Conservation (phyloP, 2,113 vertebrate genomes). For the Stercorarius parasiticus region DNA sequence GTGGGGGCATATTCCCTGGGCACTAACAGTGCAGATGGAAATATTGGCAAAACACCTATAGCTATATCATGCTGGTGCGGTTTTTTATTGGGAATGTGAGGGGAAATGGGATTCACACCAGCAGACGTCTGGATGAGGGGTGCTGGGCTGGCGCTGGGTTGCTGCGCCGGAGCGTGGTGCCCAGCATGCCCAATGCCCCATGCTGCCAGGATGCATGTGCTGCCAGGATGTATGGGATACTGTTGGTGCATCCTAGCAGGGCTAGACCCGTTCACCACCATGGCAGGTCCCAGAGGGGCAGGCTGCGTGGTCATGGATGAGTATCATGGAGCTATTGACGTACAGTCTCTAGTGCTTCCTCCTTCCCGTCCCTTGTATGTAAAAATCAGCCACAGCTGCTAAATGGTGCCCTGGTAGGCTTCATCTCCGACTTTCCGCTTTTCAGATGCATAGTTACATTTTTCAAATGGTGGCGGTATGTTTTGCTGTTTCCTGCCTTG, state of each 20-base stretch:
- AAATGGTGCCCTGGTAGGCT: not conserved
- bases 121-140: not conserved
- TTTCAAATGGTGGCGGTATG: not conserved
- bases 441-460: not conserved
- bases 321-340: not conserved
- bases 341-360: not conserved
- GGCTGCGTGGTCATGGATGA: not conserved
- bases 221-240: not conserved
- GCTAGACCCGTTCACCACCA: accelerated
- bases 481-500: not conserved
- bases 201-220: not conserved
- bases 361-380: not conserved
- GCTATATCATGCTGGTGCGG: not conserved
- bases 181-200: accelerated
- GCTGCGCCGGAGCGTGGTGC: accelerated
- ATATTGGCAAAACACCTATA: not conserved
- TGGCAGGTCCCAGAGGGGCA: not conserved
- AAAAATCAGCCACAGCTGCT: not conserved
- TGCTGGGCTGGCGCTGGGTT: not conserved
- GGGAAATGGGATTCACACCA: not conserved
- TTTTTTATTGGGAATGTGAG: not conserved
- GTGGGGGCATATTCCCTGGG: not conserved
- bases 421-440: not conserved
- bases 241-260: not conserved
- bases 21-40: not conserved